Evolutionary conservation across 37 sponge, comb jelly and placozoan species (phyloP).

Genomic region (Cliona cf. orientalis): DNA sequence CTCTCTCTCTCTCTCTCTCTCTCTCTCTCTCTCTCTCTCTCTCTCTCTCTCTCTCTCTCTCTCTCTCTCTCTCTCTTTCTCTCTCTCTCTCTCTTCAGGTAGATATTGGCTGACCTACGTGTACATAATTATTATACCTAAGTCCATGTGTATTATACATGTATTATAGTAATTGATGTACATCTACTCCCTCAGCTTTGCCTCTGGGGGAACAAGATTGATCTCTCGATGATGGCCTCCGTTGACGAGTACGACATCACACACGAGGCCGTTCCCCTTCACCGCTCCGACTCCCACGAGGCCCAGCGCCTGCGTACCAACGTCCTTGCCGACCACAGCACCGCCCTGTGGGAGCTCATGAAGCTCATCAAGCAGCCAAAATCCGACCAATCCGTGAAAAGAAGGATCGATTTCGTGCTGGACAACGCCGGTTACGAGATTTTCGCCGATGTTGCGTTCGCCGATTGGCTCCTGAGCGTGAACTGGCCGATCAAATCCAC

Average conservation of each 20-base stretch:
- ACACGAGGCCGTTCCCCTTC: not conserved
- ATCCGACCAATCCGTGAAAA: not conserved
- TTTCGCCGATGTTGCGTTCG: conserved; percentile 93
- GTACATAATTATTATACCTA: too few relatives aligned
- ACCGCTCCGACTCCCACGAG: conserved; percentile 7
- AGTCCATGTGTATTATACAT: too few relatives aligned
- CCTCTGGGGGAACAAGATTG: conserved; percentile 98
- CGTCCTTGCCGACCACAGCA: conserved; percentile 76
- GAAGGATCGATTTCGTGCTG: conserved; percentile 86
- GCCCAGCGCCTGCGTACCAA: conserved; percentile 51
- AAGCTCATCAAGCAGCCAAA: conserved; percentile 38
- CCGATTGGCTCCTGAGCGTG: conserved; percentile 77
- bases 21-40: too few relatives aligned
- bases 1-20: too few relatives aligned
- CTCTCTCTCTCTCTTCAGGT: too few relatives aligned
- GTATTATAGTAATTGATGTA: not conserved
- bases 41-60: too few relatives aligned
- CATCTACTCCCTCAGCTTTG: conserved; percentile 62
- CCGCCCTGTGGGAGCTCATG: conserved; percentile 73
- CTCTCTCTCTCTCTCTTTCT: too few relatives aligned
- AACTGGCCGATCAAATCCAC: conserved; percentile 55
- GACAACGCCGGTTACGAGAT: conserved; percentile 98
- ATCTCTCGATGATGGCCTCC: conserved; percentile 89
- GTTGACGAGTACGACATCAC: conserved; percentile 64
- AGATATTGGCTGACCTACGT: too few relatives aligned